These are phyloP conservation scores for Platyura marginata DNA, from an alignment of 1,140 invertebrate genomes.

Conservation along the genomic window DNA sequence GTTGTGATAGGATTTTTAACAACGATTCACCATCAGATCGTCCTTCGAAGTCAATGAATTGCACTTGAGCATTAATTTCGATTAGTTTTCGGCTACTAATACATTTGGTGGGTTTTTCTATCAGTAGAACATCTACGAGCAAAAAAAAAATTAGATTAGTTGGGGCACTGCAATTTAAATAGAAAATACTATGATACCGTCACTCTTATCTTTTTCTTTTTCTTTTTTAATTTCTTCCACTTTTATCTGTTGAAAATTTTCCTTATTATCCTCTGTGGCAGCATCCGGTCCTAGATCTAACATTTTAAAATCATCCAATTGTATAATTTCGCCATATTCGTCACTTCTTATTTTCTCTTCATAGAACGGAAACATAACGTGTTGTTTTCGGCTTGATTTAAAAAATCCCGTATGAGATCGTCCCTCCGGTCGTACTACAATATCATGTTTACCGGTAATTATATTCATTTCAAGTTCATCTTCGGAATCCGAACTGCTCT, in stretches of 20 bases:
- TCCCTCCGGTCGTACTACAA: slow-evolving; percentile 67
- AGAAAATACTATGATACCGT: slow-evolving; percentile 10
- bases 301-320: slow-evolving; percentile 75
- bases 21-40: slow-evolving; percentile 94
- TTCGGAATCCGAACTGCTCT: slow-evolving; percentile 37
- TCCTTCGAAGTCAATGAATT: slow-evolving; percentile 97
- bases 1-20: slow-evolving; percentile 71
- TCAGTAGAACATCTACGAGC: slow-evolving; percentile 17
- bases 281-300: slow-evolving; percentile 33
- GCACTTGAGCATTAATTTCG: slow-evolving; percentile 66
- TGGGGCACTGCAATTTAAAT: no score
- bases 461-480: slow-evolving; percentile 69
- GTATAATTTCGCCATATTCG: slow-evolving; percentile 90
- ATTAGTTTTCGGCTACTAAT: slow-evolving; percentile 56
- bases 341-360: slow-evolving; percentile 85
- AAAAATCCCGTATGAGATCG: slow-evolving; percentile 58
- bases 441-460: slow-evolving; percentile 67
- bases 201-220: slow-evolving; percentile 34
- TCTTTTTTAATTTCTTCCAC: slow-evolving; percentile 15
- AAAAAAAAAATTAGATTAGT: slow-evolving; percentile 2
- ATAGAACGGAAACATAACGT: slow-evolving; percentile 90
- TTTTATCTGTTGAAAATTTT: slow-evolving; percentile 30
- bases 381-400: slow-evolving; percentile 81
- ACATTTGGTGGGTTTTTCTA: slow-evolving; percentile 80
- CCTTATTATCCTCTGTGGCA: slow-evolving; percentile 50